Evolutionary conservation across 2,113 vertebrate genomes (phyloP).

Genomic region (Pterocles gutturalis): DNA sequence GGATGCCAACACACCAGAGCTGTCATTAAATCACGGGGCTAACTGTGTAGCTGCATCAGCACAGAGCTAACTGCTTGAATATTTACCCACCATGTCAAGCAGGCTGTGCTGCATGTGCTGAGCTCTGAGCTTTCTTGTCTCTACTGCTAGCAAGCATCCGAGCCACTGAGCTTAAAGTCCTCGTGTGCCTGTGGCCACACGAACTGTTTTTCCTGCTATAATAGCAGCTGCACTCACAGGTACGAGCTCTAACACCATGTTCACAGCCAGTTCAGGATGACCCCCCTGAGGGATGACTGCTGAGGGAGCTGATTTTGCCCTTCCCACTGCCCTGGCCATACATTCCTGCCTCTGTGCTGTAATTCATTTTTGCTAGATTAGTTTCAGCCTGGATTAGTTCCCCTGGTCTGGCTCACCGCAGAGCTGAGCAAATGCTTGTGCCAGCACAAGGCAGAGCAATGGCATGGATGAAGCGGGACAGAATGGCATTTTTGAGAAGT

Average conservation of each 20-base stretch:
- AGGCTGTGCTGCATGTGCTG: not conserved
- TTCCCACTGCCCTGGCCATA: not conserved
- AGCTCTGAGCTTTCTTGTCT: slow-evolving; percentile 2
- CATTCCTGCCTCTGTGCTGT: not conserved
- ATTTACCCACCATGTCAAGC: slow-evolving; percentile 7
- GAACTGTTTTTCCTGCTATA: not conserved
- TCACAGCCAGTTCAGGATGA: not conserved
- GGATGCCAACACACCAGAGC: not conserved
- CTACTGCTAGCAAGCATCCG: not conserved
- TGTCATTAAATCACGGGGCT: not conserved
- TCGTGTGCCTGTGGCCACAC: not conserved
- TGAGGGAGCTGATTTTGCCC: not conserved
- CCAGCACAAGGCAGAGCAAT: not conserved
- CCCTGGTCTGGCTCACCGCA: not conserved
- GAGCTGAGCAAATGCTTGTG: not conserved
- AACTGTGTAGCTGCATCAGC: slow-evolving; percentile 28
- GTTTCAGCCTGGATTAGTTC: slow-evolving; percentile 39
- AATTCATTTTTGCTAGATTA: slow-evolving; percentile 22
- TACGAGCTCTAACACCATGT: not conserved
- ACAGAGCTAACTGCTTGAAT: slow-evolving; percentile 26
- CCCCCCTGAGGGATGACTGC: not conserved
- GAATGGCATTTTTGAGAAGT: not conserved
- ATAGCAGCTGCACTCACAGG: not conserved
- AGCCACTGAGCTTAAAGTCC: not conserved
- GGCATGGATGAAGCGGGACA: not conserved